Evolutionary conservation across 2,797 vertebrate genomes (phyloP).

Genomic region (Macropodus opercularis): DNA sequence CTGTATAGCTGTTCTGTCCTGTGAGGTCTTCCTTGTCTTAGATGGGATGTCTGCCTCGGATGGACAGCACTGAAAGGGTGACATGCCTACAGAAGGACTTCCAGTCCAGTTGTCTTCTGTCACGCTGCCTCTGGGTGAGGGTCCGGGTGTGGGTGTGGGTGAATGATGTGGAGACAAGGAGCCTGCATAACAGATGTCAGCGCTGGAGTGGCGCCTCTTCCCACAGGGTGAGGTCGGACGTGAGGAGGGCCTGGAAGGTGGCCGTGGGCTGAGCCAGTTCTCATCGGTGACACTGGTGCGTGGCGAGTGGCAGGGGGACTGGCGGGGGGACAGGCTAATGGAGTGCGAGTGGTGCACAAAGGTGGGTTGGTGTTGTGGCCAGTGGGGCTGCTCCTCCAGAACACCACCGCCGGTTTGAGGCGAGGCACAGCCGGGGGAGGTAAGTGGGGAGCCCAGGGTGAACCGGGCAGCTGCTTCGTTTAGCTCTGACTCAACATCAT

Average conservation of each 20-base stretch:
- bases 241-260: constrained; percentile 94
- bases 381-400: constrained; percentile 87
- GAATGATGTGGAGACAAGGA: constrained; percentile 95
- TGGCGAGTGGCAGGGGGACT: constrained; percentile 96
- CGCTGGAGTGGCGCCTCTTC: constrained; percentile 96
- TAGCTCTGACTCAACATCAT: constrained; percentile 96
- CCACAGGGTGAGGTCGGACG: constrained; percentile 97
- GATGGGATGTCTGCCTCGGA: constrained; percentile 95
- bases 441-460: constrained; percentile 92
- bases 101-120: constrained; percentile 96
- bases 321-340: constrained; percentile 90
- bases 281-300: constrained; percentile 97
- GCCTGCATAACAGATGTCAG: constrained; percentile 92
- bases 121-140: constrained; percentile 93
- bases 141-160: constrained; percentile 93
- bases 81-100: constrained; percentile 85
- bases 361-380: constrained; percentile 84
- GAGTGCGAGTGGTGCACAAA: constrained; percentile 77
- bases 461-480: constrained; percentile 97
- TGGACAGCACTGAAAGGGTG: constrained; percentile 92
- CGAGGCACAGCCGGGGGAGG: constrained; percentile 90
- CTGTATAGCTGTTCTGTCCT: constrained; percentile 89
- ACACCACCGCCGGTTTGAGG: constrained; percentile 85
- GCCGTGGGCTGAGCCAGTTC: constrained; percentile 96
- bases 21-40: constrained; percentile 97